These are phyloP conservation scores for Ectropis crepuscularia DNA, from an alignment of 2,888 invertebrate genomes.

Conservation along the genomic window DNA sequence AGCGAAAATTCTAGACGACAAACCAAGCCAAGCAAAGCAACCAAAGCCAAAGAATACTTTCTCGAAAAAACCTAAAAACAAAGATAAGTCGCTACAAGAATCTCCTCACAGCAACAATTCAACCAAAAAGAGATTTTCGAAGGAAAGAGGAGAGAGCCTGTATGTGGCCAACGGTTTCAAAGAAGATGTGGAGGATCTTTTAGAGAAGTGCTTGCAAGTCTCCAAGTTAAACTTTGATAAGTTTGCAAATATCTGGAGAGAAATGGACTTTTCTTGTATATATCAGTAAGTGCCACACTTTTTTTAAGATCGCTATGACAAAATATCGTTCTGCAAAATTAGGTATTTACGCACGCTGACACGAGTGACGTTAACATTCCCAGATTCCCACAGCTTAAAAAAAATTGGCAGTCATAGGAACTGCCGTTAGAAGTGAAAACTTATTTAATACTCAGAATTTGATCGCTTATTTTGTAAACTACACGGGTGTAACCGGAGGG, in stretches of 20 bases:
- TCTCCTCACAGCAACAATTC: background rate
- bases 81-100: background rate
- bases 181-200: constrained; percentile 69
- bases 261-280: constrained; percentile 62
- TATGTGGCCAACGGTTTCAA: constrained; percentile 73
- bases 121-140: background rate
- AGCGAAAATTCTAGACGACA: too few relatives aligned
- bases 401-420: too few relatives aligned
- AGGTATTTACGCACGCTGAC: too few relatives aligned
- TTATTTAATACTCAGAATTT: too few relatives aligned
- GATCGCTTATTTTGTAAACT: too few relatives aligned
- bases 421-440: too few relatives aligned
- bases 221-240: constrained; percentile 59
- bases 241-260: constrained; percentile 67
- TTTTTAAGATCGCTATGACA: background rate
- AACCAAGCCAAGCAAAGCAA: too few relatives aligned
- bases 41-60: too few relatives aligned
- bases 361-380: too few relatives aligned
- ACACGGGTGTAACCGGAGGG: too few relatives aligned
- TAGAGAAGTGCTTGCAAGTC: constrained; percentile 58
- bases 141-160: constrained; percentile 36
- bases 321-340: too few relatives aligned
- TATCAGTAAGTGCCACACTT: constrained; percentile 62
- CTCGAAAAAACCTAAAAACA: background rate
- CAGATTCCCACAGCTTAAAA: too few relatives aligned